These are phyloP conservation scores for Macrotrachela quadricornifera DNA, from an alignment of 1,140 invertebrate genomes.

Conservation along the genomic window DNA sequence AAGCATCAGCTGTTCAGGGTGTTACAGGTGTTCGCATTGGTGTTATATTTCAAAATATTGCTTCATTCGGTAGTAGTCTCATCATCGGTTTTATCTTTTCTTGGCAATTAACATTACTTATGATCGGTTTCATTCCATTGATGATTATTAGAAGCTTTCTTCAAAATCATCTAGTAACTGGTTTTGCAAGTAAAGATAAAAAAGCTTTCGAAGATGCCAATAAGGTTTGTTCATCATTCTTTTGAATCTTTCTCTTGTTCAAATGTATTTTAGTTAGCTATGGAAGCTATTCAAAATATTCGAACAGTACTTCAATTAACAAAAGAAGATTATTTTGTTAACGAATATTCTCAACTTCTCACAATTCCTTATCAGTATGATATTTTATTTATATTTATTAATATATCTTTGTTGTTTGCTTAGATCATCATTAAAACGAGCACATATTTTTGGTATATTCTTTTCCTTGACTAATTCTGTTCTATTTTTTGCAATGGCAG, in stretches of 20 bases:
- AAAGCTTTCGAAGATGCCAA: constrained; percentile 11
- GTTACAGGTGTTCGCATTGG: constrained; percentile 3
- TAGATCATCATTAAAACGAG: background rate
- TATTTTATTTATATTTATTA: too few species aligned
- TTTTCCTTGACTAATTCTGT: background rate
- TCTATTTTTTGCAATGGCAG: background rate
- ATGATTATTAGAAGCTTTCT: constrained; percentile 40
- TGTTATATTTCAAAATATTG: constrained; percentile 19
- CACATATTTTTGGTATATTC: background rate
- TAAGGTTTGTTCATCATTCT: background rate
- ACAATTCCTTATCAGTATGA: too few species aligned
- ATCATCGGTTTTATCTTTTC: constrained; percentile 50
- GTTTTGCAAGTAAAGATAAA: constrained; percentile 29
- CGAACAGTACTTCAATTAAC: background rate
- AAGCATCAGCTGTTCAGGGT: constrained; percentile 16
- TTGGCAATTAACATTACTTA: constrained; percentile 56
- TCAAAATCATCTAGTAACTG: constrained; percentile 45
- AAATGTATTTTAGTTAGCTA: too few species aligned
- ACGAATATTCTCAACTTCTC: background rate
- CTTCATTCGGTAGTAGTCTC: constrained; percentile 47
- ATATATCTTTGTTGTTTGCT: too few species aligned
- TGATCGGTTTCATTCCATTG: constrained; percentile 48
- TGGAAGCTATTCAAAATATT: background rate
- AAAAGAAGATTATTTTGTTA: background rate
- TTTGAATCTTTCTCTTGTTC: too few species aligned